phyloP scores from a whole-genome alignment of 2,888 invertebrate genomes.

The Lasioglossum lativentre region DNA sequence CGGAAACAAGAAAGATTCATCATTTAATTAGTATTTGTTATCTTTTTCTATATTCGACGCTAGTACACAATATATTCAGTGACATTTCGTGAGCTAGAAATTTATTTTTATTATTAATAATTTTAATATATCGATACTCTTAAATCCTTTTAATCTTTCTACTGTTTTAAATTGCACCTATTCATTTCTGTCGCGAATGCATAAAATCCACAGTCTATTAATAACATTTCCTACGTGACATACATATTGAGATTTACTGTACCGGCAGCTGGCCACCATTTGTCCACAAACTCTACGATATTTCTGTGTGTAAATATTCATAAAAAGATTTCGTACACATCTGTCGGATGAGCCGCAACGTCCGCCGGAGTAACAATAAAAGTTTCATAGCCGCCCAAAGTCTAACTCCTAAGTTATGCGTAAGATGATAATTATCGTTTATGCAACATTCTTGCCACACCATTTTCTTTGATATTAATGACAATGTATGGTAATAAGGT shows the following conservation, averaged over 20 bases:
- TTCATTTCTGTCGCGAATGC: not conserved
- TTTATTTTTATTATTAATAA: not conserved
- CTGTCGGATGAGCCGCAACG: not conserved
- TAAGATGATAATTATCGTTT: not conserved
- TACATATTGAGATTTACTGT: slow-evolving; percentile 1
- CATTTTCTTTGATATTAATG: not conserved
- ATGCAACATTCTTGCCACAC: not conserved
- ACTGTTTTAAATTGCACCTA: not conserved
- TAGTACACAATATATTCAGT: too few species aligned
- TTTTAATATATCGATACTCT: not conserved
- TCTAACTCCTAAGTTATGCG: not conserved
- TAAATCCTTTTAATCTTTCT: not conserved
- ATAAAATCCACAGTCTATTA: not conserved
- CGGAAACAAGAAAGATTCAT: not conserved
- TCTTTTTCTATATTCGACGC: not conserved
- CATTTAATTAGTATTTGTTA: not conserved
- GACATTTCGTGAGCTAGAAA: not conserved
- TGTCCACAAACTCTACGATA: too few species aligned
- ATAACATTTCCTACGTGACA: not conserved
- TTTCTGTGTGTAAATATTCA: not conserved
- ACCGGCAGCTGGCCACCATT: not conserved
- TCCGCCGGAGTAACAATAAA: not conserved
- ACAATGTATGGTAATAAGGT: slow-evolving; percentile 1
- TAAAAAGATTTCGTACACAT: not conserved
- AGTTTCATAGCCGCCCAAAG: not conserved